Percentiles rank a stretch among this genome's conserved stretches.
These are phyloP conservation scores for Tetragnatha montana DNA, from an alignment of 2,888 invertebrate species.

Conservation along the genomic window DNA sequence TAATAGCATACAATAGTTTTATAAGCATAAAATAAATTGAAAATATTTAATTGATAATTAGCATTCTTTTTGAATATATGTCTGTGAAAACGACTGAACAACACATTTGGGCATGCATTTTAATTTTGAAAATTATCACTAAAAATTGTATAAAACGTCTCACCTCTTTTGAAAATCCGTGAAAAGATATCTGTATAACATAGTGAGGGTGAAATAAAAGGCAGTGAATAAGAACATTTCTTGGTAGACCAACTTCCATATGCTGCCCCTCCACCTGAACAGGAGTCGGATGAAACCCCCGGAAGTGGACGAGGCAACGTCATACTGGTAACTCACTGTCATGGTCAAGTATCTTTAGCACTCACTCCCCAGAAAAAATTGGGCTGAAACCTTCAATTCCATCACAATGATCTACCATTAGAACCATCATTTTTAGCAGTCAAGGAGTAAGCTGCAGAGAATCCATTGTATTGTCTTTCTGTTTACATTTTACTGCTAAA, in stretches of 20 bases:
- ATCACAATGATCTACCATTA: too few species aligned
- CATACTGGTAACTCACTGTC: constrained; percentile 81
- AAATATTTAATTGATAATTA: too few species aligned
- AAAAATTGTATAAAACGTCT: not conserved
- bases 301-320: constrained; percentile 80
- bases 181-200: constrained; percentile 79
- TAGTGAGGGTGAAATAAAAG: constrained; percentile 78
- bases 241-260: constrained; percentile 80
- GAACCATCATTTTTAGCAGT: too few species aligned
- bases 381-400: not conserved
- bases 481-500: too few species aligned
- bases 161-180: constrained; percentile 78
- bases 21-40: too few species aligned
- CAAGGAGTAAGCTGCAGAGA: too few species aligned
- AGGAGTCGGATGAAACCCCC: constrained; percentile 80
- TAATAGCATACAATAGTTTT: too few species aligned
- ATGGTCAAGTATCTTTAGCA: constrained; percentile 74
- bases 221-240: constrained; percentile 78
- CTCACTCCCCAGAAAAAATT: not conserved
- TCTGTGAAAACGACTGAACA: not conserved
- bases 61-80: not conserved
- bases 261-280: constrained; percentile 80
- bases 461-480: too few species aligned
- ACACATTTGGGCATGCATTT: not conserved
- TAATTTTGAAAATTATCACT: not conserved